Percentiles rank a stretch among this genome's conserved stretches.
Conservation (phyloP, 1,140 invertebrate genomes). For the Diploscapter pachys region DNA sequence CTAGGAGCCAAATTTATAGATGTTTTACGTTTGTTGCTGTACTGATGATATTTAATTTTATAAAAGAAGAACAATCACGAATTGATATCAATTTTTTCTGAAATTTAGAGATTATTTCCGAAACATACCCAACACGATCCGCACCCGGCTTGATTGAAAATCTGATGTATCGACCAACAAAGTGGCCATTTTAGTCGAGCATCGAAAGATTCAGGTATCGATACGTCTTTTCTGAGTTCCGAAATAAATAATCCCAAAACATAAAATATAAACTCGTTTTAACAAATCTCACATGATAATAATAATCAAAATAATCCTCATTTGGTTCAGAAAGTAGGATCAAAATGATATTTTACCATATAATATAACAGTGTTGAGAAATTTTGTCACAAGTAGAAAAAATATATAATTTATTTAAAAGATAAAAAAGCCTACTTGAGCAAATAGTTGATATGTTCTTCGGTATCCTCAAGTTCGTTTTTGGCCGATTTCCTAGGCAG, state of each 20-base stretch:
- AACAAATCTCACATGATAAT: neutral
- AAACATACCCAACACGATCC: constrained; percentile 22
- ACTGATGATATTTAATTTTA: too few relatives aligned
- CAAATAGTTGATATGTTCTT: constrained; percentile 14
- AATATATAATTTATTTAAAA: neutral
- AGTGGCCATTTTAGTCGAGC: constrained; percentile 10
- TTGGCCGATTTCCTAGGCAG: neutral
- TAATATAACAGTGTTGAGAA: too few relatives aligned
- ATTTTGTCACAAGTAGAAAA: too few relatives aligned
- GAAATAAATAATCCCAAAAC: neutral
- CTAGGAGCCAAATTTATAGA: too few relatives aligned
- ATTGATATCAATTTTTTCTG: neutral
- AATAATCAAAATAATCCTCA: neutral
- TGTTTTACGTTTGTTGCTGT: too few relatives aligned
- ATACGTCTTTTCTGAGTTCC: constrained; percentile 9
- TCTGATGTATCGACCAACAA: constrained; percentile 25
- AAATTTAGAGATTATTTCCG: neutral
- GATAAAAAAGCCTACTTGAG: constrained; percentile 1
- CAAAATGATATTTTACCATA: too few relatives aligned
- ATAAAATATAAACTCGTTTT: too few relatives aligned
- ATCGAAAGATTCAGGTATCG: constrained; percentile 11
- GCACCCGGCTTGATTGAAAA: constrained; percentile 23
- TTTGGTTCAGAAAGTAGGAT: neutral
- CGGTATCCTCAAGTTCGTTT: constrained; percentile 14
- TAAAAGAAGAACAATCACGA: neutral